Base-by-base conservation (phyloP, 2,888 invertebrate genomes). In the Eupeodes luniger region DNA sequence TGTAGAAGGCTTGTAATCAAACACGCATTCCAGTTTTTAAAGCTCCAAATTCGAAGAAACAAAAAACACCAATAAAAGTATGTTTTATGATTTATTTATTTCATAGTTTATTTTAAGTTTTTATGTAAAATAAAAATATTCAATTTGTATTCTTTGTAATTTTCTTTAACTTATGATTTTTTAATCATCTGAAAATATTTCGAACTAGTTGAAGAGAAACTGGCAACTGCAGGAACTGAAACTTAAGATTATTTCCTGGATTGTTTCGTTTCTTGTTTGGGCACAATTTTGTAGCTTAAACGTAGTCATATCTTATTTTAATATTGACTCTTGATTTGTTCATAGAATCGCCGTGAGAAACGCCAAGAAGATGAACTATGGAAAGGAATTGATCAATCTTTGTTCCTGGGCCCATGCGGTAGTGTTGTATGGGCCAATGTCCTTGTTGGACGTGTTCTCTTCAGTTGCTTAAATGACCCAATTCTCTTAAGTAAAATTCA, bases 371-470 rank as follows among this genome's bases (percentile, higher is more conserved):
- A 93, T 88, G 93, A 93, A 75, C 89, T 93, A 1, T 93, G 93
- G 93, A 93, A 93, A 82, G 93, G 93, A 72, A 93, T 93, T 55
- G 93, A 93, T 90, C 93, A 93, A 81, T 92, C 92, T 0, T 77
- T 93, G 7, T 93, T 92, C 81, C 90, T 93, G 79, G 93, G 93
- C 0, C 93, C 93, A 34, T 93, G 93, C 0, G 93, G 93, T 40
- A 93, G 93, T 85, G 92, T 93, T 16, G 93, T 93, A 27, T 93
- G 93, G 93, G 92, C 92, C 0, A 93, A 93, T 90, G 93, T 93
- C 5, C 62, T 93, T 5, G 59, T 92, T 59, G 93, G 93, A 4
- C 93, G 93, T n/a, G 90, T 93, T 9, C 89, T 93, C 0, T 93
- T 91, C 51, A 93, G 93, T 78, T 91, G 91, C 16, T 86, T 93